Evolutionary conservation across 2,113 vertebrate species (phyloP).

Genomic region (Piprites chloris): DNA sequence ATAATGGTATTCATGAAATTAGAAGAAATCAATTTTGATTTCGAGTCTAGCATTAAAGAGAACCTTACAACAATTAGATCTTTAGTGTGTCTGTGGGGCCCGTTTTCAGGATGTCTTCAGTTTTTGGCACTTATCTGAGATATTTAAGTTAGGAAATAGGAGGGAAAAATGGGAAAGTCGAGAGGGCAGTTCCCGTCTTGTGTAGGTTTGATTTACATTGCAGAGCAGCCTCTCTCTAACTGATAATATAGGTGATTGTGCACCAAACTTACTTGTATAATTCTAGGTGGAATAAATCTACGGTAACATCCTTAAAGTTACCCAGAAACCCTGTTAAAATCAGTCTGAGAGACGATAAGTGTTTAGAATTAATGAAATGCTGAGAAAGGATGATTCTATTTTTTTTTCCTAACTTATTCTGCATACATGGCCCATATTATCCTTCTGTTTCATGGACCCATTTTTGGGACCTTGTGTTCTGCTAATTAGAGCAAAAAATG

Average conservation of each 20-base stretch:
- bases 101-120: background rate
- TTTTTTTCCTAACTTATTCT: background rate
- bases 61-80: background rate
- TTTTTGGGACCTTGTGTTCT: background rate
- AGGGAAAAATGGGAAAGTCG: background rate
- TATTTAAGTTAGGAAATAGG: background rate
- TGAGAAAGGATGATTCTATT: background rate
- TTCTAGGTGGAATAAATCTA: background rate
- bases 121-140: background rate
- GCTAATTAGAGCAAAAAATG: background rate
- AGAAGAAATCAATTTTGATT: background rate
- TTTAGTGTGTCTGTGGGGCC: background rate
- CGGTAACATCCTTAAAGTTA: background rate
- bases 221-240: background rate
- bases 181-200: background rate
- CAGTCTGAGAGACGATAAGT: background rate
- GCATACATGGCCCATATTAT: background rate
- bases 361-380: background rate
- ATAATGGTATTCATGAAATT: background rate
- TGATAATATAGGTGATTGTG: background rate
- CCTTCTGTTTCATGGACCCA: background rate
- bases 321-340: background rate
- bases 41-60: background rate
- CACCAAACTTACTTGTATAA: background rate
- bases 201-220: background rate